phyloP scores from a whole-genome alignment of 2,797 vertebrate species.

The Ambastaia sidthimunki region DNA sequence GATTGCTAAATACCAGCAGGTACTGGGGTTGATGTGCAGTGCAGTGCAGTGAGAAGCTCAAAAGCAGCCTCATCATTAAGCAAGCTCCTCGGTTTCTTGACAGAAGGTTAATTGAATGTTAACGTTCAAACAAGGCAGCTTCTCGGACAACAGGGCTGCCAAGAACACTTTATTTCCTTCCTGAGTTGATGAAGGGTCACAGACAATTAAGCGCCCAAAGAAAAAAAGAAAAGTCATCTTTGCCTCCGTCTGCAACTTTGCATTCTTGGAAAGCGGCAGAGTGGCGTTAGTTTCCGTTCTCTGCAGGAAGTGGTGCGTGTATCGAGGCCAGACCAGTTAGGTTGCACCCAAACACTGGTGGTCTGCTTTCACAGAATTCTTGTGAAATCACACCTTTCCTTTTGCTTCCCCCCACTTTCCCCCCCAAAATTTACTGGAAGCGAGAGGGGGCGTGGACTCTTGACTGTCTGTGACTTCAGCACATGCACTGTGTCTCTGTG shows the following conservation, averaged over 20 bases:
- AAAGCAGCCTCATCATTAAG: slow-evolving; percentile 56
- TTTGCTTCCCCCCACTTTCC: slow-evolving; percentile 6
- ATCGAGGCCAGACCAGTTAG: slow-evolving; percentile 26
- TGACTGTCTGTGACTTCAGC: slow-evolving; percentile 3
- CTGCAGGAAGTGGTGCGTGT: not conserved
- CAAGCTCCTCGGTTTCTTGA: slow-evolving; percentile 53
- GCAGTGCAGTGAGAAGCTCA: slow-evolving; percentile 33
- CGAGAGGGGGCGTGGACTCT: not conserved
- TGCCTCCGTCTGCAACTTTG: slow-evolving; percentile 23
- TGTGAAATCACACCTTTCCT: slow-evolving; percentile 53
- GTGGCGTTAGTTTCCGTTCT: slow-evolving; percentile 48
- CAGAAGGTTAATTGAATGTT: slow-evolving; percentile 62
- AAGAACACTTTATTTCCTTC: slow-evolving; percentile 54
- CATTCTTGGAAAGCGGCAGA: slow-evolving; percentile 49
- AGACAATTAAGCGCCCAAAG: slow-evolving; percentile 53
- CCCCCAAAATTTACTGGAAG: slow-evolving; percentile 19
- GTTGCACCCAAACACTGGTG: slow-evolving; percentile 45
- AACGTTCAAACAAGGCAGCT: slow-evolving; percentile 49
- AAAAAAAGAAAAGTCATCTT: slow-evolving; percentile 25
- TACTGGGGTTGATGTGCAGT: slow-evolving; percentile 48
- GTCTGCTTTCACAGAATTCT: slow-evolving; percentile 37
- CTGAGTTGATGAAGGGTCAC: slow-evolving; percentile 52
- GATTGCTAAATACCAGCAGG: slow-evolving; percentile 55
- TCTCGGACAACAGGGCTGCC: slow-evolving; percentile 47
- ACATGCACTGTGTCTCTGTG: slow-evolving; percentile 15